These are phyloP conservation scores for Poicephalus meyeri DNA, from an alignment of 2,113 vertebrate genomes.

Conservation along the genomic window DNA sequence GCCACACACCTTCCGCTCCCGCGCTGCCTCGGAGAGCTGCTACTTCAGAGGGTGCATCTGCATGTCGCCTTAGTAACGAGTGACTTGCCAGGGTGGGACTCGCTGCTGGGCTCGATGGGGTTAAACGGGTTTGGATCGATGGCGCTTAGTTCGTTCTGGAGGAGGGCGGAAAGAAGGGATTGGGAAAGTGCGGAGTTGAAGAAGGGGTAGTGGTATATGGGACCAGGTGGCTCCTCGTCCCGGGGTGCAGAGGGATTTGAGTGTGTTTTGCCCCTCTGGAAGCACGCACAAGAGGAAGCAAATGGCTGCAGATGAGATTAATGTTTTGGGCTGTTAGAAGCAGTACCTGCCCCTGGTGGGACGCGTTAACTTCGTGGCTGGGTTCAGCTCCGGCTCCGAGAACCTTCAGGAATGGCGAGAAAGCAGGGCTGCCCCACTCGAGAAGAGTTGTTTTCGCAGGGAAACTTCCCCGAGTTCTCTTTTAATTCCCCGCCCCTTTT, in stretches of 20 bases:
- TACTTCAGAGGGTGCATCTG: conserved; percentile 62
- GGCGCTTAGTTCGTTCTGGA: not conserved
- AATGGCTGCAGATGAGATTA: not conserved
- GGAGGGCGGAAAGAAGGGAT: not conserved
- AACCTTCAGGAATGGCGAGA: not conserved
- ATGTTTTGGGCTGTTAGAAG: not conserved
- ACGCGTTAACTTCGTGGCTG: not conserved
- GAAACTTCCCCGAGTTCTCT: not conserved
- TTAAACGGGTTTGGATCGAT: not conserved
- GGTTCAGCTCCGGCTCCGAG: not conserved
- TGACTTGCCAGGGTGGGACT: conserved; percentile 44
- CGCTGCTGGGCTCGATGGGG: not conserved
- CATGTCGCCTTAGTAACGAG: conserved; percentile 66
- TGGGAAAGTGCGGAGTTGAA: not conserved
- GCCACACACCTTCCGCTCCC: not conserved
- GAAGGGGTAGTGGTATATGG: not conserved
- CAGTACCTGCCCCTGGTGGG: not conserved
- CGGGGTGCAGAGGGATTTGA: not conserved
- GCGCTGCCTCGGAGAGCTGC: not conserved
- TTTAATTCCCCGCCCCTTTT: not conserved
- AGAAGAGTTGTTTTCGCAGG: not conserved
- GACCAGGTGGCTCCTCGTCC: not conserved
- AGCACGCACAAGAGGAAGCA: not conserved
- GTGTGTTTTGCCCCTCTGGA: not conserved
- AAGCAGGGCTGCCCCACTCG: not conserved